These are phyloP conservation scores for Cacoxenus indagator DNA, from an alignment of 2,888 invertebrate species.

Conservation along the genomic window DNA sequence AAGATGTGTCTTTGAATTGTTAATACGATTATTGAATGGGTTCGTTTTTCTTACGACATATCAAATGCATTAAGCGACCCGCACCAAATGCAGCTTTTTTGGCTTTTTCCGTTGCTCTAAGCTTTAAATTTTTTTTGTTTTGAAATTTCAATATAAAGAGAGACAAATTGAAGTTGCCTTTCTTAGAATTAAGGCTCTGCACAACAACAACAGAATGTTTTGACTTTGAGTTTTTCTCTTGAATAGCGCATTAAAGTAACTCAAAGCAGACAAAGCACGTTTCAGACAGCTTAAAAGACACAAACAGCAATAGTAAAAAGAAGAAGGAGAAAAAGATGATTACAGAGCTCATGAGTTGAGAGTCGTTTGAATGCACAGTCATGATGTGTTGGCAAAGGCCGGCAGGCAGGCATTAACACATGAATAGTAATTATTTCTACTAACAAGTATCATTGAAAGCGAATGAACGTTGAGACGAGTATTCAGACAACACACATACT, in stretches of 20 bases:
- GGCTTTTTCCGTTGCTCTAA: background rate
- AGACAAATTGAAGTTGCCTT: background rate
- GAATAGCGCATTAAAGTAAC: background rate
- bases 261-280: background rate
- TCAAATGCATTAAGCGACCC: background rate
- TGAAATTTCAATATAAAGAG: background rate
- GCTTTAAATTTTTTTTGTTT: background rate
- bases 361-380: no score
- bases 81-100: constrained; percentile 8
- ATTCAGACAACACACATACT: no score
- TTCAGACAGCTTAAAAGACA: background rate
- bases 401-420: background rate
- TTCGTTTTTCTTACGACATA: background rate
- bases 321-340: background rate
- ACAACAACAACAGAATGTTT: background rate
- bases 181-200: no score
- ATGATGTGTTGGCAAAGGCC: no score
- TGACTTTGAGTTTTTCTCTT: background rate
- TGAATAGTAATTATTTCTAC: background rate
- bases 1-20: constrained; percentile 26
- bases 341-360: no score
- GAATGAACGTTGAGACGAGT: no score
- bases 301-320: background rate
- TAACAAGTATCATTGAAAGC: no score
- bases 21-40: background rate